Base-by-base conservation (phyloP, 2,113 vertebrate species). In the Ursus arctos region DNA sequence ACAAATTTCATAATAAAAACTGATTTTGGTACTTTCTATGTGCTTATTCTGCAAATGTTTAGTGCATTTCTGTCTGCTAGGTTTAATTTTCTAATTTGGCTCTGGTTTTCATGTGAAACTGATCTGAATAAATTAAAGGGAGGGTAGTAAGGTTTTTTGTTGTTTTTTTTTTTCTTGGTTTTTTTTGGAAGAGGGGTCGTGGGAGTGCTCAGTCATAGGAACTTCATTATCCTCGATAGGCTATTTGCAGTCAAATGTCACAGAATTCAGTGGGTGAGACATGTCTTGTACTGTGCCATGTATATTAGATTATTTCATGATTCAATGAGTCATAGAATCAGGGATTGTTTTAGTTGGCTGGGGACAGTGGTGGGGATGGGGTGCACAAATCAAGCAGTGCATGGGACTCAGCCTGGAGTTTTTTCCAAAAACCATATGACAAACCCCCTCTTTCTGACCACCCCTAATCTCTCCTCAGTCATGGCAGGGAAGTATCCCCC, bases 1-100 rank as follows among this genome's bases (percentile, higher is more conserved):
- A 87, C 33, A 92, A 80, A 96, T 97, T 95, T 97, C 92, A 92
- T 96, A 94, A 95, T 95, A 90, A 96, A 95, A 96, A 94, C 94
- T 80, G 92, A 97, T 95, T 96, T 88, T 97, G 61, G 55, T 92
- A 49, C 92, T 96, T 97, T 87, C 33, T 28, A 22, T 89, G 71
- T 97, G 96, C 83, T 94, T 96, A 90, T 94, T 94, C 95, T 97
- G 95, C 94, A 95, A 93, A 90, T 87, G 89, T 53, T 87, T 53
- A 55, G 86, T 55, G 6, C 80, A 69, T 61, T 96, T 96, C 93
- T 95, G 93, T 94, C 72, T 36, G 59, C 72, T 40, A 51, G 92
- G 86, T 88, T 97, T 92, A 63, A 71, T 97, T 91, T 95, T 95
- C 95, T 94, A 84, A 92, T 96, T 92, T 92, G 89, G 79, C 31